Evolutionary conservation across 1,140 invertebrate genomes (phyloP).

Genomic region (Liolophura sinensis): DNA sequence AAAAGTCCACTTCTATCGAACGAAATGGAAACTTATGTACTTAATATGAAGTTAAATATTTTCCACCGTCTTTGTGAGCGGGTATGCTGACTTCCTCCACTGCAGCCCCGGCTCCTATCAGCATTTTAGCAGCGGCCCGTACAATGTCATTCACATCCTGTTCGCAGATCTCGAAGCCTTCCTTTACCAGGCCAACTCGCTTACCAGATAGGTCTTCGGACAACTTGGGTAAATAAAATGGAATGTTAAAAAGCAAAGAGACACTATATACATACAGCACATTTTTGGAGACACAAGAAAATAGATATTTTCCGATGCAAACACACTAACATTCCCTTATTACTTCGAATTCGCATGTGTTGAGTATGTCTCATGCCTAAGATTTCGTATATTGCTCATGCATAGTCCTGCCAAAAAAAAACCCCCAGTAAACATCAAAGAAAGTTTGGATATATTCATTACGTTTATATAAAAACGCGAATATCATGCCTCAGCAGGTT

Average conservation of each 20-base stretch:
- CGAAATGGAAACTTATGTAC: too few relatives aligned
- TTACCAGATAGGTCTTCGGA: slow-evolving; percentile 18
- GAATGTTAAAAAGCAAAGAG: not conserved
- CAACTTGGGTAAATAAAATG: not conserved
- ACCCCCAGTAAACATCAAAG: too few relatives aligned
- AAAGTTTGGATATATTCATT: too few relatives aligned
- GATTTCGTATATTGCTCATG: too few relatives aligned
- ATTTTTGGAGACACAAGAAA: not conserved
- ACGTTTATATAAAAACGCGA: too few relatives aligned
- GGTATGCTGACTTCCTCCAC: slow-evolving; percentile 31
- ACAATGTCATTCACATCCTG: slow-evolving; percentile 24
- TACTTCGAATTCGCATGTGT: too few relatives aligned
- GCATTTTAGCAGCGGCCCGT: slow-evolving; percentile 10
- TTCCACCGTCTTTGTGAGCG: slow-evolving; percentile 23
- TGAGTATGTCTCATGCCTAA: too few relatives aligned
- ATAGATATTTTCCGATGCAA: not conserved
- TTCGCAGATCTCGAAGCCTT: slow-evolving; percentile 37
- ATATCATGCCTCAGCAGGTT: too few relatives aligned
- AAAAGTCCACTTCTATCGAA: too few relatives aligned
- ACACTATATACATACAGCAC: too few relatives aligned
- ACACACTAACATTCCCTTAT: too few relatives aligned
- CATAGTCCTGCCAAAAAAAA: too few relatives aligned
- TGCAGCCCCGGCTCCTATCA: slow-evolving; percentile 14
- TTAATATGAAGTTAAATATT: not conserved
- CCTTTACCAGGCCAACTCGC: slow-evolving; percentile 34